Base-by-base conservation (phyloP, 1,140 invertebrate genomes). In the Drosophila watanabei region DNA sequence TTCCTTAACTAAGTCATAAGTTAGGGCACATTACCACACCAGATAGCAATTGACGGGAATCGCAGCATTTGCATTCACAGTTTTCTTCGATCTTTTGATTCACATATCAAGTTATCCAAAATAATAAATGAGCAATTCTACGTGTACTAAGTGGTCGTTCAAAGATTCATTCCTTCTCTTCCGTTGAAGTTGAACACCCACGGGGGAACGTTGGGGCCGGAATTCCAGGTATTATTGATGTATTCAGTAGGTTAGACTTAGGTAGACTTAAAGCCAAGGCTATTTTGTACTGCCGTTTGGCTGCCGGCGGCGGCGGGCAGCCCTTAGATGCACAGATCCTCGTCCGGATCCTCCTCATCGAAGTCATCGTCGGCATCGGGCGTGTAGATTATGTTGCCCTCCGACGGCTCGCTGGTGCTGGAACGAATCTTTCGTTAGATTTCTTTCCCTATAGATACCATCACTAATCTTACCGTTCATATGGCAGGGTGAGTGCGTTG, bases 281-380 rank as follows among this genome's bases (percentile, higher is more conserved):
- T 64, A 90, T 89, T 57, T 89, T 89, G 85, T 88, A 88, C 85
- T 88, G 86, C 86, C 84, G 78, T 77, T 85, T 69, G 45, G 75
- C 60, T 56, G 57, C 61, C 70, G 64, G 56, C 43, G 64, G 56
- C 43, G 43, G 65, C 45, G 49, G 59, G 69, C 63, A 18, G 33
- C 62, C 48, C 5, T 33, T 88, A 91, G 54, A 92, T 91, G 51
- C 80, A 75, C 11, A 92, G 75, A 86, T 92, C 84, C 65, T 91
- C 84, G 82, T 95, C 94, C 14, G 94, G 94, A 94, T 95, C 94
- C 84, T 95, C 94, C 51, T 95, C 94, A 75, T 95, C 94, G 7
- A 94, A 93, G 88, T 95, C 94, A 84, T 95, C 94, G 30, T 92
- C 71, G 58, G 92, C 89, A 80, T 95, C 94, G 20, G 94, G 94